A percentile compares a stretch with the other conserved stretches of the same genome.
phyloP scores from a whole-genome alignment of 2,113 vertebrate genomes.

The Hippocampus comes region DNA sequence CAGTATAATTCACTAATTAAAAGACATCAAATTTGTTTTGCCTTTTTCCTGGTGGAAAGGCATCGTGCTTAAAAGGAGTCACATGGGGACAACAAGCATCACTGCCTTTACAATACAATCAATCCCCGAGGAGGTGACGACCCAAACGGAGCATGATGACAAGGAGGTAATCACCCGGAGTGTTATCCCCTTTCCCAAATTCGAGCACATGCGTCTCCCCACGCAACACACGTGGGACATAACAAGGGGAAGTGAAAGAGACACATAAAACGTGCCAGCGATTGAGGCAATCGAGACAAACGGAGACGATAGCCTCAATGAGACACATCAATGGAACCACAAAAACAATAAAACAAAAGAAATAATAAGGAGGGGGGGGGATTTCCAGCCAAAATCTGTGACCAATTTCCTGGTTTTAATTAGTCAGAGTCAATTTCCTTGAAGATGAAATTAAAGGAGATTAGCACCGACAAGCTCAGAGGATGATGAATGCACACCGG shows the following conservation, averaged over 20 bases:
- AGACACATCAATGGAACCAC: slow-evolving; percentile 5
- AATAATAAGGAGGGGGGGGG: slow-evolving; percentile 22
- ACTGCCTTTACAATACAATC: slow-evolving; percentile 55
- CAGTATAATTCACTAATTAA: neutral
- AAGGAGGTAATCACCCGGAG: slow-evolving; percentile 66
- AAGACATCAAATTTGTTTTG: neutral
- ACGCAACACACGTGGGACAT: neutral
- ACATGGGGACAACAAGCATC: slow-evolving; percentile 39
- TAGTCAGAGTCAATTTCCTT: slow-evolving; percentile 64
- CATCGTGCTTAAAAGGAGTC: slow-evolving; percentile 28
- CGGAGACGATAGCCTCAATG: neutral
- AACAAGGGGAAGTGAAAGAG: neutral
- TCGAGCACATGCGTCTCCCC: neutral
- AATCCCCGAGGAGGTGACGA: slow-evolving; percentile 51
- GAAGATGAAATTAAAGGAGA: slow-evolving; percentile 69
- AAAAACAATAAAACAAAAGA: slow-evolving; percentile 21
- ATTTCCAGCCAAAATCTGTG: slow-evolving; percentile 51
- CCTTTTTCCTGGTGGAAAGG: slow-evolving; percentile 11
- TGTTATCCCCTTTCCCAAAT: slow-evolving; percentile 25
- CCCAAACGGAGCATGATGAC: slow-evolving; percentile 60
- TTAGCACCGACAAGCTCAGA: slow-evolving; percentile 57
- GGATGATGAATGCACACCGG: slow-evolving; percentile 46
- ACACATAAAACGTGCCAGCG: too few relatives aligned
- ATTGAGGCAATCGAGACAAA: neutral
- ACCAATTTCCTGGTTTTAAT: slow-evolving; percentile 61